phyloP scores from a whole-genome alignment of 2,113 vertebrate species.

The Xenus cinereus region DNA sequence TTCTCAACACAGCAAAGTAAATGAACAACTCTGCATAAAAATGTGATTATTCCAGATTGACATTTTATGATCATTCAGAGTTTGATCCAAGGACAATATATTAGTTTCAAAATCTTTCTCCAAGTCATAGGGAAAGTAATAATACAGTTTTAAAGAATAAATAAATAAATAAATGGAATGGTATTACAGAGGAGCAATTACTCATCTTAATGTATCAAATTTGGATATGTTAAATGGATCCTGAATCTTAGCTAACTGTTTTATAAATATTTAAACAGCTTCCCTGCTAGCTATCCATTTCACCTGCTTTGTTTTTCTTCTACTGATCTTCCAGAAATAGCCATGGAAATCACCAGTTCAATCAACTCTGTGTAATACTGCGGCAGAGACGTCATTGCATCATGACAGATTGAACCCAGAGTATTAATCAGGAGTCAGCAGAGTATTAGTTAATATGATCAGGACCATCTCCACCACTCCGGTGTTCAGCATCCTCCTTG shows the following conservation, averaged over 20 bases:
- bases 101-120: neutral
- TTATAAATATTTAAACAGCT: conserved; percentile 58
- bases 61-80: neutral
- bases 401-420: neutral
- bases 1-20: neutral
- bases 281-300: neutral
- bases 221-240: conserved; percentile 29
- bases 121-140: neutral
- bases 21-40: neutral
- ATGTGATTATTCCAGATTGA: neutral
- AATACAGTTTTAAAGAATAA: neutral
- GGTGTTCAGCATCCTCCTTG: neutral
- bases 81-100: neutral
- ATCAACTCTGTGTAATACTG: neutral
- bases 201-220: conserved; percentile 41
- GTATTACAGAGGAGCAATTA: neutral
- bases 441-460: neutral
- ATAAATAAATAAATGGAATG: neutral
- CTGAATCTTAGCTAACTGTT: conserved; percentile 46
- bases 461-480: neutral
- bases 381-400: neutral
- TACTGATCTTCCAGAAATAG: neutral
- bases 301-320: conserved; percentile 51
- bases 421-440: neutral
- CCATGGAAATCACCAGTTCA: neutral